Evolutionary conservation across 2,113 vertebrate genomes (phyloP).

Genomic region (Laticauda laticaudata): DNA sequence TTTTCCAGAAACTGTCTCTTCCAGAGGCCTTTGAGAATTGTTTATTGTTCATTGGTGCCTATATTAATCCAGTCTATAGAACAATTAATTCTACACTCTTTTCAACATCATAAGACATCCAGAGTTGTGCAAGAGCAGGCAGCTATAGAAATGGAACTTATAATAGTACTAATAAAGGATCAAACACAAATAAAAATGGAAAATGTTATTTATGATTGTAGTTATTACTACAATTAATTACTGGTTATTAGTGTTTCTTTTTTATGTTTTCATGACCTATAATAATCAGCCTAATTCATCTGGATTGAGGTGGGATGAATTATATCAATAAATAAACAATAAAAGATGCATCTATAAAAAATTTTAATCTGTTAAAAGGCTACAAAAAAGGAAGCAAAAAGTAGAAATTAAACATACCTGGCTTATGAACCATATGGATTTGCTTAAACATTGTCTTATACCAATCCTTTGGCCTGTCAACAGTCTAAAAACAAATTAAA

Average conservation of each 20-base stretch:
- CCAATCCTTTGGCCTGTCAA: constrained; percentile 98
- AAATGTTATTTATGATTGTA: neutral
- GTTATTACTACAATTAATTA: neutral
- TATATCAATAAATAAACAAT: neutral
- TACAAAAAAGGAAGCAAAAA: constrained; percentile 14
- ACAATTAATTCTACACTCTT: neutral
- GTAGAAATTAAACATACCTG: constrained; percentile 72
- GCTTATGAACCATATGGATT: constrained; percentile 98
- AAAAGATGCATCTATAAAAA: neutral
- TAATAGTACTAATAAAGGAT: neutral
- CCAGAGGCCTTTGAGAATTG: neutral
- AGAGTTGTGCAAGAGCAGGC: neutral
- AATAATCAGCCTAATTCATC: neutral
- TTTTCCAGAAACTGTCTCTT: neutral
- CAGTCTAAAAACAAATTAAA: constrained; percentile 78
- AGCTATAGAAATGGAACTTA: neutral
- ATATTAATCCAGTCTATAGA: neutral
- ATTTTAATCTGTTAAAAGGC: constrained; percentile 11
- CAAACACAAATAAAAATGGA: neutral
- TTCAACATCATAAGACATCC: neutral
- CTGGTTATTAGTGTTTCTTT: neutral
- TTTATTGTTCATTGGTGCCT: neutral
- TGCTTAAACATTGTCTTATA: constrained; percentile 99
- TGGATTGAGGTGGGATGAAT: neutral
- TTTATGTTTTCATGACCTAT: neutral